A percentile compares a stretch with the other conserved stretches of the same genome.
phyloP scores from a whole-genome alignment of 2,797 vertebrate species.

The Tympanoctomys barrerae region DNA sequence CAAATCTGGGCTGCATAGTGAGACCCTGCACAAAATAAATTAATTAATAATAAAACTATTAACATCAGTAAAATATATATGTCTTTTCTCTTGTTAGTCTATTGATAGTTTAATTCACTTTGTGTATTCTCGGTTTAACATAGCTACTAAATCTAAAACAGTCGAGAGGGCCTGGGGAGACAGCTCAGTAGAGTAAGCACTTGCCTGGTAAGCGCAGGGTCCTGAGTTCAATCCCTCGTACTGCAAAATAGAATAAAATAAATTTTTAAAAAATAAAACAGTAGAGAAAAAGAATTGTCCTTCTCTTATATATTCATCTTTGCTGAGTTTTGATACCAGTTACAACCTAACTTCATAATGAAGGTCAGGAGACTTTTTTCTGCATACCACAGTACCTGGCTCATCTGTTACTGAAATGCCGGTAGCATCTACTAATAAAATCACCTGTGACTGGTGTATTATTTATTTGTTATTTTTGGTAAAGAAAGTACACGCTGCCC shows the following conservation, averaged over 20 bases:
- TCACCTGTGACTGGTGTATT: conserved; percentile 15
- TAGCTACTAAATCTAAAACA: not conserved
- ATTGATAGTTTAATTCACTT: not conserved
- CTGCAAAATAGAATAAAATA: too few relatives aligned
- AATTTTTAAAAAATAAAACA: not conserved
- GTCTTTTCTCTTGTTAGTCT: not conserved
- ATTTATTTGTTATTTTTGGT: not conserved
- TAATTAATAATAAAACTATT: too few relatives aligned
- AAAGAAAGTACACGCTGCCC: not conserved
- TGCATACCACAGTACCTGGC: not conserved
- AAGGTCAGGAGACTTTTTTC: not conserved
- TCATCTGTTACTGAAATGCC: conserved; percentile 20
- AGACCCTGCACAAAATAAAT: too few relatives aligned
- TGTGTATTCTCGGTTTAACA: not conserved
- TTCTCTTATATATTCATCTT: not conserved
- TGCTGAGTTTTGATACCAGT: not conserved
- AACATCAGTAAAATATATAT: not conserved
- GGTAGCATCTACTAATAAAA: conserved; percentile 38
- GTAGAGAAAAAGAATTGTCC: not conserved
- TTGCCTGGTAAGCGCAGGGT: too few relatives aligned
- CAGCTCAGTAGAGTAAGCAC: too few relatives aligned
- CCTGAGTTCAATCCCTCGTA: too few relatives aligned
- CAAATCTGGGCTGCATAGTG: too few relatives aligned
- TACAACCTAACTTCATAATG: not conserved
- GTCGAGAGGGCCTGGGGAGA: too few relatives aligned